Conservation (phyloP, 2,888 invertebrate genomes). For the Plusia festucae region DNA sequence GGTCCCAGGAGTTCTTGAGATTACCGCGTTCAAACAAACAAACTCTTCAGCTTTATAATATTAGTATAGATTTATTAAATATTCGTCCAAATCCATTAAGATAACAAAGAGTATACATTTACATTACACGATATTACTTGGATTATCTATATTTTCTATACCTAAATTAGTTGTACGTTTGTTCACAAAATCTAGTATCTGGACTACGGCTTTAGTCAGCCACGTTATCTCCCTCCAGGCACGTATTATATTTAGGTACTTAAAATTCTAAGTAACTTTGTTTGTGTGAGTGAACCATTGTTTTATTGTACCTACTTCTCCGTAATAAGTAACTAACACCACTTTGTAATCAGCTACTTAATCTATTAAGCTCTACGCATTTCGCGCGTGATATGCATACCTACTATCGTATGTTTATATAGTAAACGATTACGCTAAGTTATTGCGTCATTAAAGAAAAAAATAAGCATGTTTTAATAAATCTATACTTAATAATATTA, state of each 20-base stretch:
- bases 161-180: neutral
- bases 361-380: slow-evolving; percentile 6
- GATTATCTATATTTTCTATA: neutral
- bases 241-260: slow-evolving; percentile 10
- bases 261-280: slow-evolving; percentile 15
- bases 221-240: slow-evolving; percentile 26
- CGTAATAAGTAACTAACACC: slow-evolving; percentile 8
- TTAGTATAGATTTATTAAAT: no score
- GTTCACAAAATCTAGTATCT: neutral
- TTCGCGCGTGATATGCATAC: neutral
- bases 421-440: neutral
- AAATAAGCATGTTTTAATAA: no score
- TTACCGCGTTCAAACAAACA: no score
- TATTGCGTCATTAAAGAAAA: neutral
- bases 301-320: slow-evolving; percentile 2
- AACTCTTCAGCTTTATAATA: no score
- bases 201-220: neutral
- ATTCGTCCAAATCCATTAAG: no score
- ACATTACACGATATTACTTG: no score
- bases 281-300: slow-evolving; percentile 3
- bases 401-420: neutral
- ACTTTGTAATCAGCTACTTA: slow-evolving; percentile 12
- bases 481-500: no score
- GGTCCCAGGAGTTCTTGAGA: no score
- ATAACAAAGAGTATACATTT: no score